Conservation (phyloP, 2,797 vertebrate species). For the Sebastes umbrosus region DNA sequence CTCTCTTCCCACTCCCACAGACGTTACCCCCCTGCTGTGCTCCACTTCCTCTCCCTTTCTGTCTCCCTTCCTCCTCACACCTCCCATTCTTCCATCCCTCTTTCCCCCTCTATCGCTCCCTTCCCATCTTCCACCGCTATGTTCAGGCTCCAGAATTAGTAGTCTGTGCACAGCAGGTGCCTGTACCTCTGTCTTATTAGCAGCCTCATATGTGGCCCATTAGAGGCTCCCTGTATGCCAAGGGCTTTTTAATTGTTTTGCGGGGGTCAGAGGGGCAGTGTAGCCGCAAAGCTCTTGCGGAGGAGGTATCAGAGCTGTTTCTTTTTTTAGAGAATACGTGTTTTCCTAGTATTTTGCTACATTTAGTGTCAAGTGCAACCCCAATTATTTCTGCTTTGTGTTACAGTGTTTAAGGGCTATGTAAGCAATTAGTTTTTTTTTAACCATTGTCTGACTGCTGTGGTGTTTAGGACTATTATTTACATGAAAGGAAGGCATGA, state of each 20-base stretch:
- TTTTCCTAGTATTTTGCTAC: constrained; percentile 52
- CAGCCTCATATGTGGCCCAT: constrained; percentile 75
- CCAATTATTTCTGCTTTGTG: constrained; percentile 58
- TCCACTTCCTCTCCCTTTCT: not conserved
- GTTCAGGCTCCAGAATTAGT: constrained; percentile 58
- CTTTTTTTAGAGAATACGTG: not conserved
- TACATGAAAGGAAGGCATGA: not conserved
- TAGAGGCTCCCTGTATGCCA: constrained; percentile 69
- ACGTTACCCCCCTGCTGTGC: constrained; percentile 13
- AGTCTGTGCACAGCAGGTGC: constrained; percentile 64
- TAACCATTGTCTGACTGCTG: not conserved
- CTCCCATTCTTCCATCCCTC: constrained; percentile 5
- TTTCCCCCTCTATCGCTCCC: not conserved
- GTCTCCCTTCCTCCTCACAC: not conserved
- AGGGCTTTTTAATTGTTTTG: constrained; percentile 79
- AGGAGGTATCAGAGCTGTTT: constrained; percentile 20
- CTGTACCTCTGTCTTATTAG: constrained; percentile 76
- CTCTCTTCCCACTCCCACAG: constrained; percentile 1
- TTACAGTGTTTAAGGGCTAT: constrained; percentile 39
- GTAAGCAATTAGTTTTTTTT: constrained; percentile 47
- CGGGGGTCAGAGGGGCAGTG: constrained; percentile 63
- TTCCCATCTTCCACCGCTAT: constrained; percentile 26
- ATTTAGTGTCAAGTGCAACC: constrained; percentile 56
- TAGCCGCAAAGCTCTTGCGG: constrained; percentile 37
- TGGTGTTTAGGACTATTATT: constrained; percentile 9